Base-by-base conservation (phyloP, 1,140 invertebrate species). In the Drosophila ogumai region DNA sequence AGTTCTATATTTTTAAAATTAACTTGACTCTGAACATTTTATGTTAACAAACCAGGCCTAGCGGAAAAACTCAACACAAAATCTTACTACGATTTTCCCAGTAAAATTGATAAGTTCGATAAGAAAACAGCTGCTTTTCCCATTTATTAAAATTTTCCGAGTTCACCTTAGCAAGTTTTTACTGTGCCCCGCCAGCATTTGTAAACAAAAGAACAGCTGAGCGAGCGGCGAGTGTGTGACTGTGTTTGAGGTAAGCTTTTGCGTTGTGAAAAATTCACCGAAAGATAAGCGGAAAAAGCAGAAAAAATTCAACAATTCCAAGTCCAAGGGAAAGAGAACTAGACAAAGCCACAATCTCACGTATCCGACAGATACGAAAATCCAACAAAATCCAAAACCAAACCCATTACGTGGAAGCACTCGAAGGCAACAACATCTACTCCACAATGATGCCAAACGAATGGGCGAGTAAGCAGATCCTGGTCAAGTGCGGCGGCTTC, bases 401-500 rank as follows among this genome's bases (percentile, higher is more conserved):
- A 5, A 15, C 34, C 36, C 46, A 50, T 38, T 46, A 25, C 19
- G 17, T 8, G 32, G 31, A 47, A 31, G 32, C 13, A 10, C 31
- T 17, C 10, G 6, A 15, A 38, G 2, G 13, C 19, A 19, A n/a
- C 13, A 9, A 38, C 50, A 22, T 15, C 13, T 22, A 0, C 7
- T 8, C 15, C 15, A 17, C n/a, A 12, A 55, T 55, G 52, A 8
- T 55, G 32, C 13, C 52, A 0, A 15, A 55, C 32, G 52, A 55
- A 15, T 38, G 52, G 52, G 13, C 13, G 8, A 19, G 46, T 6
- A 54, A 69, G 5, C 65, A 34, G 2, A 38, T 96, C 1, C 93
- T 94, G 57, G 93, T 97, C 15, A 90, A 97, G 69, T 96, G 97
- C 78, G 96, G 96, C 0, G 96, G 96, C 38, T 96, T 97, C 91